Percentiles rank a stretch among this genome's conserved stretches.
These are phyloP conservation scores for Chaetoderma sp. DNA, from an alignment of 2,888 invertebrate species.

Conservation along the genomic window DNA sequence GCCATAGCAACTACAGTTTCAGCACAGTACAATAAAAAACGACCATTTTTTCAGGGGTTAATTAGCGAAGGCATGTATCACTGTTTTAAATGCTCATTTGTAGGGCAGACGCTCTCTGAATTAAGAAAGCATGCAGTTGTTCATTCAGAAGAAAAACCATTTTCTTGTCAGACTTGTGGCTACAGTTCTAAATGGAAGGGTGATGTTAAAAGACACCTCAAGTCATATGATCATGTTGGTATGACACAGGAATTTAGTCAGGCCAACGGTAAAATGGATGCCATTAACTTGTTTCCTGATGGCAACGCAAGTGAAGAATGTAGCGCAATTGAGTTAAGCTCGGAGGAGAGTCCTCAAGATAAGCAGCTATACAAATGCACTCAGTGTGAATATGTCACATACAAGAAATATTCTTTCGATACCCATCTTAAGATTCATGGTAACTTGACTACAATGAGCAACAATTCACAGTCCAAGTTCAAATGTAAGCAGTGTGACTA, in stretches of 20 bases:
- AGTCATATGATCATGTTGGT: conserved; percentile 55
- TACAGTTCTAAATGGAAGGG: conserved; percentile 67
- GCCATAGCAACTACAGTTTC: background rate
- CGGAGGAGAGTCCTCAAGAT: conserved; percentile 15
- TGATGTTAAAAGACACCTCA: conserved; percentile 66
- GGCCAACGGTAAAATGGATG: background rate
- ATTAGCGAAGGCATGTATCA: conserved; percentile 52
- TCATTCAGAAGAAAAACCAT: conserved; percentile 67
- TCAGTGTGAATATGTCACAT: conserved; percentile 51
- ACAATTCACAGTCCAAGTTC: conserved; percentile 36
- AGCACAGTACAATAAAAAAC: conserved; percentile 16
- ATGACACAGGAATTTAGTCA: background rate
- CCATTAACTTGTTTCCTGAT: background rate
- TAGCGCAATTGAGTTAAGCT: too few relatives aligned
- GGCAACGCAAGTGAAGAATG: conserved; percentile 24
- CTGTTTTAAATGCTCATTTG: conserved; percentile 64
- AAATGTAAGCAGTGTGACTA: conserved; percentile 60
- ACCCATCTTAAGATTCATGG: conserved; percentile 54
- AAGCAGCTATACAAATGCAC: conserved; percentile 49
- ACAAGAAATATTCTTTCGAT: conserved; percentile 49
- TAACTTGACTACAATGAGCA: conserved; percentile 2
- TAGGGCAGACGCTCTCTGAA: conserved; percentile 63
- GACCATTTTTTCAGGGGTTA: conserved; percentile 46
- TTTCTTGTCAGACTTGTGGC: conserved; percentile 60
- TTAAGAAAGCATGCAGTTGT: conserved; percentile 61